phyloP scores from a whole-genome alignment of 2,113 vertebrate species.

The Semnopithecus entellus region DNA sequence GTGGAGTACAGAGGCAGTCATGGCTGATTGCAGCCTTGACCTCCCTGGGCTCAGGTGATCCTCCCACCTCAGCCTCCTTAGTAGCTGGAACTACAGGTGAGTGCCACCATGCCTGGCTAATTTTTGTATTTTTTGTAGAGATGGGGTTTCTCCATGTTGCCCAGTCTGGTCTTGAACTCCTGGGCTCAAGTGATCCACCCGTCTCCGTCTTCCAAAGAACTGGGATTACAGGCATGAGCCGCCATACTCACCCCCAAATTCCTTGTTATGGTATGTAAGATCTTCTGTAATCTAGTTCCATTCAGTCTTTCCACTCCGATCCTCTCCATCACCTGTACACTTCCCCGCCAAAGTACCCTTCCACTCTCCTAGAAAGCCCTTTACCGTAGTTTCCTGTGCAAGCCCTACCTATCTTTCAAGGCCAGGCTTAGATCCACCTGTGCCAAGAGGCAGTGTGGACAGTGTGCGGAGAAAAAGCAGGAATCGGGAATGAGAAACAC shows the following conservation, averaged over 20 bases:
- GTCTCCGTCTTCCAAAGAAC: no score
- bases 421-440: neutral
- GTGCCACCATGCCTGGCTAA: no score
- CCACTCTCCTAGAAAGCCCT: neutral
- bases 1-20: no score
- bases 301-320: neutral
- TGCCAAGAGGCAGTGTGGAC: neutral
- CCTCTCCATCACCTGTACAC: neutral
- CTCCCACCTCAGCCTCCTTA: no score
- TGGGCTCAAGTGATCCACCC: no score
- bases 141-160: no score
- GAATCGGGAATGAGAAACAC: neutral
- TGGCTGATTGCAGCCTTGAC: no score
- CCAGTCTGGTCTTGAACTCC: no score
- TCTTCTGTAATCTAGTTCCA: neutral
- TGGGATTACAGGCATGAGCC: no score
- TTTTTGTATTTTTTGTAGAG: no score
- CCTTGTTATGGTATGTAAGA: neutral
- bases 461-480: neutral
- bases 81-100: no score
- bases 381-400: neutral
- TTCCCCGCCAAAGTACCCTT: neutral
- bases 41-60: no score
- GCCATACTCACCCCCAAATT: neutral
- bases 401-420: neutral